Conservation (phyloP, 2,113 vertebrate genomes). For the Microcebus jonahi region DNA sequence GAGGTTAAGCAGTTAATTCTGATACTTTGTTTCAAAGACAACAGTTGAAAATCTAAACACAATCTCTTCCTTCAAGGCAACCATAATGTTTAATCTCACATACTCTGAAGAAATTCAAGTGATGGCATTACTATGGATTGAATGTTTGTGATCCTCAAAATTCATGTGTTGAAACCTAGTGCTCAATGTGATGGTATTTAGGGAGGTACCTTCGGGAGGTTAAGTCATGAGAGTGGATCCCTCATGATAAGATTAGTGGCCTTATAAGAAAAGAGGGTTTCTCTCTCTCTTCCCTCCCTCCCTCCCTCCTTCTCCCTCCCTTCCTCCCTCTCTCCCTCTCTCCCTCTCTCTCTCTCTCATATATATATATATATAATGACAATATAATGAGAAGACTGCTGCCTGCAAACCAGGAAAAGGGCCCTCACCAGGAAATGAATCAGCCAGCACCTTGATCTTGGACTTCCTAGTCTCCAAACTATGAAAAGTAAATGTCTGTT, state of each 20-base stretch:
- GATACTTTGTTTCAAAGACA: conserved; percentile 49
- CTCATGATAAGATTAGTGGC: background rate
- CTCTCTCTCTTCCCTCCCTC: no score
- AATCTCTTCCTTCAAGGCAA: conserved; percentile 32
- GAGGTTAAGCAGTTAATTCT: background rate
- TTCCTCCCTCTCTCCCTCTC: background rate
- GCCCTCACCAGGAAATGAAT: background rate
- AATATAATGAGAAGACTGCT: background rate
- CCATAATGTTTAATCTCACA: background rate
- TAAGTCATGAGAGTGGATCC: background rate
- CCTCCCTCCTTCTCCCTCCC: background rate
- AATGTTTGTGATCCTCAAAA: background rate
- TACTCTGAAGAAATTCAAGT: conserved; percentile 39
- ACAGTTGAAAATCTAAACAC: conserved; percentile 26
- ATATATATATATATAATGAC: background rate
- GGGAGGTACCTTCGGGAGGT: background rate
- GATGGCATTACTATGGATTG: background rate
- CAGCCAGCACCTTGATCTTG: background rate
- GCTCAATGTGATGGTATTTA: background rate
- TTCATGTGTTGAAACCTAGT: background rate
- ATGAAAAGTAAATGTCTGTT: background rate
- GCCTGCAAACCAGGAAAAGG: background rate
- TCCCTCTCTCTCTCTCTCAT: no score
- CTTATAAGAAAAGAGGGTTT: background rate
- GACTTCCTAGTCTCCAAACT: background rate